Evolutionary conservation across 23 tunicate genomes (phyloP).

Genomic region (Diplosoma virens): DNA sequence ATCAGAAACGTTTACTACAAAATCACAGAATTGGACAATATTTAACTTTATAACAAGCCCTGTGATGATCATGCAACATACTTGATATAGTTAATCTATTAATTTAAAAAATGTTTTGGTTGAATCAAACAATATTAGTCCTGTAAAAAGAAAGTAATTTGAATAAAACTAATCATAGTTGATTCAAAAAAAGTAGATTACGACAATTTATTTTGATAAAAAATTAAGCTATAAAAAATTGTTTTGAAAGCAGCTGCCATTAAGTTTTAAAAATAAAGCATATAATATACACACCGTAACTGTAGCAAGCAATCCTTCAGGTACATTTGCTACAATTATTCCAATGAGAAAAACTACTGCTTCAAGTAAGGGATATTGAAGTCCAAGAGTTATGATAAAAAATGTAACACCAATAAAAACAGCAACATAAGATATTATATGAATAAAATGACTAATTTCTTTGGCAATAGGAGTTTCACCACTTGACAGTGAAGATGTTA

Average conservation of each 20-base stretch:
- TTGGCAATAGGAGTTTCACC: conserved; percentile 40
- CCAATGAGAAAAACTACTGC: conserved; percentile 68
- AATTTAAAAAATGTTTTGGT: too few relatives aligned
- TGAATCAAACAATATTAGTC: too few relatives aligned
- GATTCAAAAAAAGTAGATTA: too few relatives aligned
- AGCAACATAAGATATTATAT: conserved; percentile 66
- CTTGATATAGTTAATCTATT: too few relatives aligned
- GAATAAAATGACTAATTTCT: conserved; percentile 67
- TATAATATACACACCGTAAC: conserved; percentile 56
- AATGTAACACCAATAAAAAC: conserved; percentile 49
- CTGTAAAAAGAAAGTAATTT: too few relatives aligned
- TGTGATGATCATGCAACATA: too few relatives aligned
- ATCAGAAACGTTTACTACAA: too few relatives aligned
- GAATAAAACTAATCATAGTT: too few relatives aligned
- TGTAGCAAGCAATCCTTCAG: conserved; percentile 83
- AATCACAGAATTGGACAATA: too few relatives aligned
- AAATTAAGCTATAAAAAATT: background rate
- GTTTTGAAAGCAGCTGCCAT: background rate
- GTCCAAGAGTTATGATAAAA: conserved; percentile 36
- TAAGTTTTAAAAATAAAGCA: background rate
- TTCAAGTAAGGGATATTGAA: background rate
- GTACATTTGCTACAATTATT: conserved; percentile 80
- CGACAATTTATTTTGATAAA: background rate
- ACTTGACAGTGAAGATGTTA: conserved; percentile 27
- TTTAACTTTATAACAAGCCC: too few relatives aligned